Conservation (phyloP, 2,888 invertebrate genomes). For the Cataglyphis albicans region DNA sequence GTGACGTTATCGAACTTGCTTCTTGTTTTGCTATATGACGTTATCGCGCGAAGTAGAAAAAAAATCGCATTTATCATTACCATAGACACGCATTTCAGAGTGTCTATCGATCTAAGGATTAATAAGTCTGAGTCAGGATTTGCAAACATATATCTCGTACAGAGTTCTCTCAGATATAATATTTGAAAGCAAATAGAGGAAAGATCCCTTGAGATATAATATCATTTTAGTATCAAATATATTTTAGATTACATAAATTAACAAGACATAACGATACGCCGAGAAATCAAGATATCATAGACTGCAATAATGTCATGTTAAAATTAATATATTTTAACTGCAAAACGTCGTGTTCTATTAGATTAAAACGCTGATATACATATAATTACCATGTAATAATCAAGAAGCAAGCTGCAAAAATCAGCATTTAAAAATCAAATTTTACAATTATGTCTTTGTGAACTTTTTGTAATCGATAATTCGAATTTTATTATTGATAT, state of each 20-base stretch:
- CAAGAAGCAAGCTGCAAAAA: neutral
- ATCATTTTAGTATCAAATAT: neutral
- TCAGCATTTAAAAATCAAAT: too few relatives aligned
- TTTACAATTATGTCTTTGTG: neutral
- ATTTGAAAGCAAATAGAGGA: neutral
- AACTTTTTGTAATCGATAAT: neutral
- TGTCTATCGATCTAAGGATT: too few relatives aligned
- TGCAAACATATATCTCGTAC: neutral
- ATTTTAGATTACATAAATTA: conserved; percentile 4
- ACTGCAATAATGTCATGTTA: conserved; percentile 54
- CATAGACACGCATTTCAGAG: neutral
- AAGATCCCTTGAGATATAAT: neutral
- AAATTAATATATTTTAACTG: conserved; percentile 66
- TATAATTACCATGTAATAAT: neutral
- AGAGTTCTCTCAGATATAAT: conserved; percentile 2
- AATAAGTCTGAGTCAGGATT: neutral
- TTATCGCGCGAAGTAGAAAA: neutral
- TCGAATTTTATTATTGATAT: neutral
- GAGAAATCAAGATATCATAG: neutral
- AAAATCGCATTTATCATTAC: conserved; percentile 6
- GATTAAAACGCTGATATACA: neutral
- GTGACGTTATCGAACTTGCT: neutral
- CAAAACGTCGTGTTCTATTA: neutral
- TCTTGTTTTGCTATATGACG: neutral
- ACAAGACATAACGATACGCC: neutral